Conservation (phyloP, 2,113 vertebrate genomes). For the Mus musculus region GRCm39 chr16:32509501-32510000, state of each 20-base stretch:
- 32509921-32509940: no score
- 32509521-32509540: background rate
- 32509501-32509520: background rate
- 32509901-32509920: no score
- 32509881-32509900: no score
- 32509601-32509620: background rate
- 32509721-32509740: background rate
- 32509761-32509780: background rate
- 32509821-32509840: background rate
- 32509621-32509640: background rate
- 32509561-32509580: no score
- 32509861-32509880: constrained; percentile 12
- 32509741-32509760: background rate
- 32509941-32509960: no score
- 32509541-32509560: background rate
- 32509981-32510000: no score
- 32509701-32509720: background rate
- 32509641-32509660: background rate
- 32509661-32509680: background rate
- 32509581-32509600: background rate
- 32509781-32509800: background rate
- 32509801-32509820: background rate
- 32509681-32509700: background rate
- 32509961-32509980: no score
- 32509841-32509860: constrained; percentile 3